phyloP scores from a whole-genome alignment of 2,113 vertebrate genomes.

The Phocoena phocoena region DNA sequence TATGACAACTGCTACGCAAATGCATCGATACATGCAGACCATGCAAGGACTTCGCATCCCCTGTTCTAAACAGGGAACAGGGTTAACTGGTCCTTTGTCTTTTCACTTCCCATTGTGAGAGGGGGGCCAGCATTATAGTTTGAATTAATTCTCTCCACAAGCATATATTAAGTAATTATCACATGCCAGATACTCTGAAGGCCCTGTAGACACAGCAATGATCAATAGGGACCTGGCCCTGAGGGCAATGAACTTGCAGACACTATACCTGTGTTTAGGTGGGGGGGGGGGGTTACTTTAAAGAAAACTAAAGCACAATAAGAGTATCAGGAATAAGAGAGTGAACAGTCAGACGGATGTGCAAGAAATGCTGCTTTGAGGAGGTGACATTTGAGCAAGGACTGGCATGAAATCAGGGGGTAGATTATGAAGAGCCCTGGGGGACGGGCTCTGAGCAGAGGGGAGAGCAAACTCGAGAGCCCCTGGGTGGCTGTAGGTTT shows the following conservation, averaged over 20 bases:
- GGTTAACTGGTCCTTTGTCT: rapidly evolving
- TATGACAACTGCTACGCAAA: rapidly evolving
- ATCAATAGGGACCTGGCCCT: rapidly evolving
- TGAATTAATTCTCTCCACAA: background rate
- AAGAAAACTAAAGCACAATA: no score
- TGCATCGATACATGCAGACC: rapidly evolving
- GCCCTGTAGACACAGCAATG: background rate
- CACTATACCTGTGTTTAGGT: no score
- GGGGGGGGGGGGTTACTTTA: no score
- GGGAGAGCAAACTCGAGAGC: background rate
- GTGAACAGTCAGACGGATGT: no score
- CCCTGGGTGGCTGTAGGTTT: background rate
- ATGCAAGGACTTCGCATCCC: background rate
- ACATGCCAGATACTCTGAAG: no score
- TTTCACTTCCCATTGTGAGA: background rate
- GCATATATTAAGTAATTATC: background rate
- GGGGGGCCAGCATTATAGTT: background rate
- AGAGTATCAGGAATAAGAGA: no score
- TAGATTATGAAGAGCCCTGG: background rate
- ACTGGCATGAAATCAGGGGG: background rate
- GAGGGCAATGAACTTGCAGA: background rate
- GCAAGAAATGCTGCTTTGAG: background rate
- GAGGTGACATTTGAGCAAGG: background rate
- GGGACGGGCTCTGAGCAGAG: background rate
- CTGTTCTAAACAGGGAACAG: rapidly evolving